Conservation (phyloP, 1,140 invertebrate species). For the Asbolus verrucosus region DNA sequence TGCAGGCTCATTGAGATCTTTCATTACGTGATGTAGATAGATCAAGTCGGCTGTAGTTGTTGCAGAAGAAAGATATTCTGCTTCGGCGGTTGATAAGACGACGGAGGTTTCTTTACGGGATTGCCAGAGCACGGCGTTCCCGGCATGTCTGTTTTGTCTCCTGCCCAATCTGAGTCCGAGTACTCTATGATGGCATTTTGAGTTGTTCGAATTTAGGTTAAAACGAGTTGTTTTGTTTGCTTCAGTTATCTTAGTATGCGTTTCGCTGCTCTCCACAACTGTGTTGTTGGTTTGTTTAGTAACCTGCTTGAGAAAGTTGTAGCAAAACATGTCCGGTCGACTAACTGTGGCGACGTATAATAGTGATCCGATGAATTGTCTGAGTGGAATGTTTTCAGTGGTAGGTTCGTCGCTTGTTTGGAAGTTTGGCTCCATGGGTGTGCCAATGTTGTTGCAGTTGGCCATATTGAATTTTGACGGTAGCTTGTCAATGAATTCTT, state of each 20-base stretch:
- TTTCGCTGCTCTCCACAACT: conserved; percentile 10
- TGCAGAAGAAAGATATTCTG: background rate
- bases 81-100: background rate
- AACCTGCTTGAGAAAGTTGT: conserved; percentile 17
- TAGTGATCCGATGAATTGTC: no score
- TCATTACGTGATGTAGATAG: conserved; percentile 6
- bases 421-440: no score
- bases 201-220: no score
- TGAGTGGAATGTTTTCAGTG: no score
- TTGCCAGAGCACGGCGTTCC: background rate
- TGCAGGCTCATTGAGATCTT: background rate
- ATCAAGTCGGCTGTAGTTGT: background rate
- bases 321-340: conserved; percentile 64
- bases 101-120: background rate
- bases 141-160: background rate
- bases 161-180: background rate
- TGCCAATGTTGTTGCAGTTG: no score
- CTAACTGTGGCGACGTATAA: no score
- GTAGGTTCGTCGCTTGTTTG: no score
- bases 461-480: no score
- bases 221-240: no score
- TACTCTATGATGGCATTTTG: background rate
- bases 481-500: no score
- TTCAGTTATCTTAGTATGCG: conserved; percentile 28
- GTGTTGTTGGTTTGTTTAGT: conserved; percentile 3